Conservation (phyloP, 1,140 invertebrate species). For the Lordiphosa clarofinis region DNA sequence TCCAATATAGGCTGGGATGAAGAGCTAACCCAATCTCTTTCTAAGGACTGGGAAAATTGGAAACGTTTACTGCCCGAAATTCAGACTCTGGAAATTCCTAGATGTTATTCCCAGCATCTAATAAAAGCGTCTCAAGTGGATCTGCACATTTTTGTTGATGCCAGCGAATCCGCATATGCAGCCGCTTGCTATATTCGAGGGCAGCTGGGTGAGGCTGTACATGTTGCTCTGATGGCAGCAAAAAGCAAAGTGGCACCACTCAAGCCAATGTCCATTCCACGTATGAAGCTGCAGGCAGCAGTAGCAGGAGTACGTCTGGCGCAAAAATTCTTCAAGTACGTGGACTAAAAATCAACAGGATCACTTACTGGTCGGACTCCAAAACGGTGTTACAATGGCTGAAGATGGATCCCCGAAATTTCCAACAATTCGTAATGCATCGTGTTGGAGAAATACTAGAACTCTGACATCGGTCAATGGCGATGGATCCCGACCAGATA, state of each 20-base stretch:
- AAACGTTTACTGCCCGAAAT: constrained; percentile 2
- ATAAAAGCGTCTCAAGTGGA: too few relatives aligned
- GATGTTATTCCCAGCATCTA: background rate
- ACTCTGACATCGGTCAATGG: background rate
- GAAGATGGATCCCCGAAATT: constrained; percentile 2
- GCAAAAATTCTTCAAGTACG: background rate
- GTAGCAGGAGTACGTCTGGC: too few relatives aligned
- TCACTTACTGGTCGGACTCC: too few relatives aligned
- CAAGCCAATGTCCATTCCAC: too few relatives aligned
- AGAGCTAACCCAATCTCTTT: background rate
- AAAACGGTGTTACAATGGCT: constrained; percentile 7
- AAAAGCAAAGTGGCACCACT: constrained; percentile 6
- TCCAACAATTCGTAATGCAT: constrained; percentile 7
- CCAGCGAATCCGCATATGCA: background rate
- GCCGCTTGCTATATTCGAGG: background rate
- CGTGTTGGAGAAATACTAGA: constrained; percentile 2
- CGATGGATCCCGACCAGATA: constrained; percentile 3
- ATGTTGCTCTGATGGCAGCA: background rate
- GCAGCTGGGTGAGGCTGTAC: too few relatives aligned
- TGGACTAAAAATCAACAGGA: too few relatives aligned
- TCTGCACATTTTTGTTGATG: constrained; percentile 3
- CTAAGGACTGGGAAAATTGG: background rate
- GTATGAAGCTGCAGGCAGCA: too few relatives aligned
- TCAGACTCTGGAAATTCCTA: background rate
- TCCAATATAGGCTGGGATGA: too few relatives aligned